Percentiles rank a stretch among this genome's conserved stretches.
phyloP scores from a whole-genome alignment of 2,797 vertebrate genomes.

The Carcharodon carcharias region DNA sequence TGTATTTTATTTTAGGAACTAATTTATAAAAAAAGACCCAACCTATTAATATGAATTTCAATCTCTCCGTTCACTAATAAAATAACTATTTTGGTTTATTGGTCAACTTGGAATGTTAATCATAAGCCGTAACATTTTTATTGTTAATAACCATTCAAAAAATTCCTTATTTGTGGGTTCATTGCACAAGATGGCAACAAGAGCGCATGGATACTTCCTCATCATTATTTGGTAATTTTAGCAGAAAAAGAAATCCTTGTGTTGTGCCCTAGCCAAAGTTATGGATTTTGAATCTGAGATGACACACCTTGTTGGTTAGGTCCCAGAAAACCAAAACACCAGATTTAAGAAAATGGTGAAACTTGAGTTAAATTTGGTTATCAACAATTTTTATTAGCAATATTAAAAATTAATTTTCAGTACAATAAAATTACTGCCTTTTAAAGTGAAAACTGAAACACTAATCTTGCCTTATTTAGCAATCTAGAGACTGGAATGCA shows the following conservation, averaged over 20 bases:
- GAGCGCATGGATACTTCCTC: neutral
- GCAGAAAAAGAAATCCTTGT: neutral
- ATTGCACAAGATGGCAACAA: neutral
- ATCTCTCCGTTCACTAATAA: neutral
- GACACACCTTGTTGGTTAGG: no score
- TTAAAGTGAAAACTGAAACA: neutral
- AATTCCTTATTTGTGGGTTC: neutral
- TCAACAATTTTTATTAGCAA: neutral
- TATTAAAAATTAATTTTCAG: neutral
- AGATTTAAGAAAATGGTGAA: no score
- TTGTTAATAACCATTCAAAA: neutral
- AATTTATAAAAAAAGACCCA: neutral
- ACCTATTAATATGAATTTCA: neutral
- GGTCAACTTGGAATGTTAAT: neutral
- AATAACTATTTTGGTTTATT: neutral
- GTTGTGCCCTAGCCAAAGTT: neutral
- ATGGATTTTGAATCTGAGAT: neutral
- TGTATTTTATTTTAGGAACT: neutral
- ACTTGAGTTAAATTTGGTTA: neutral
- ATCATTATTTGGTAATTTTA: neutral
- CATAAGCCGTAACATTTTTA: neutral
- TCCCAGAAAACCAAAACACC: no score
- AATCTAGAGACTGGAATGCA: neutral
- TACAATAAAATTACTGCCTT: neutral
- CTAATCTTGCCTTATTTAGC: neutral